Evolutionary conservation across 2,797 vertebrate genomes (phyloP).

Genomic region (Neoniphon sammara): DNA sequence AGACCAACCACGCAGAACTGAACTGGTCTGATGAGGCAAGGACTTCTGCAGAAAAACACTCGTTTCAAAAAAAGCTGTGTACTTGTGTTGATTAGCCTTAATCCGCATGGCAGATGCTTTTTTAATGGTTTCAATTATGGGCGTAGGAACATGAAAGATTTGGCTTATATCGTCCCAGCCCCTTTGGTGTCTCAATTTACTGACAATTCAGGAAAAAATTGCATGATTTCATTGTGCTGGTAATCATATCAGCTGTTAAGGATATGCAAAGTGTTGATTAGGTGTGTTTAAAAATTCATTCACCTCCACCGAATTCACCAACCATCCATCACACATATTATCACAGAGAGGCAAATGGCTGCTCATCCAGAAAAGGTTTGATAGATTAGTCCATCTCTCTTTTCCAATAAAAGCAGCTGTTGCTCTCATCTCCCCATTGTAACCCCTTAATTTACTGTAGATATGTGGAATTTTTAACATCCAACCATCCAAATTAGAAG

Average conservation of each 20-base stretch:
- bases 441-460: slow-evolving; percentile 9
- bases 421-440: slow-evolving; percentile 25
- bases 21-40: slow-evolving; percentile 36
- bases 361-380: slow-evolving; percentile 17
- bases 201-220: slow-evolving; percentile 33
- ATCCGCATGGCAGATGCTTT: slow-evolving; percentile 64
- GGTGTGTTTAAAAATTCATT: slow-evolving; percentile 45
- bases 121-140: slow-evolving; percentile 55
- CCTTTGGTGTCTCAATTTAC: slow-evolving; percentile 27
- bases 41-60: slow-evolving; percentile 27
- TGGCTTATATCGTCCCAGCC: neutral
- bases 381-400: slow-evolving; percentile 30
- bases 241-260: slow-evolving; percentile 41
- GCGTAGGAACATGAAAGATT: slow-evolving; percentile 39
- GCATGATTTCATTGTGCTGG: slow-evolving; percentile 20
- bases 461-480: neutral
- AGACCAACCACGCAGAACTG: slow-evolving; percentile 8
- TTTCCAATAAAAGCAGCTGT: slow-evolving; percentile 34
- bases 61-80: slow-evolving; percentile 1
- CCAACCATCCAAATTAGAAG: slow-evolving; percentile 2
- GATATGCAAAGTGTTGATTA: slow-evolving; percentile 48
- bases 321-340: slow-evolving; percentile 29
- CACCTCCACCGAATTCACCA: slow-evolving; percentile 30
- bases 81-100: slow-evolving; percentile 47
- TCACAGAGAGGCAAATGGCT: slow-evolving; percentile 26